These are phyloP conservation scores for Alligator mississippiensis DNA, from an alignment of 2,113 vertebrate species.

Conservation along the genomic window DNA sequence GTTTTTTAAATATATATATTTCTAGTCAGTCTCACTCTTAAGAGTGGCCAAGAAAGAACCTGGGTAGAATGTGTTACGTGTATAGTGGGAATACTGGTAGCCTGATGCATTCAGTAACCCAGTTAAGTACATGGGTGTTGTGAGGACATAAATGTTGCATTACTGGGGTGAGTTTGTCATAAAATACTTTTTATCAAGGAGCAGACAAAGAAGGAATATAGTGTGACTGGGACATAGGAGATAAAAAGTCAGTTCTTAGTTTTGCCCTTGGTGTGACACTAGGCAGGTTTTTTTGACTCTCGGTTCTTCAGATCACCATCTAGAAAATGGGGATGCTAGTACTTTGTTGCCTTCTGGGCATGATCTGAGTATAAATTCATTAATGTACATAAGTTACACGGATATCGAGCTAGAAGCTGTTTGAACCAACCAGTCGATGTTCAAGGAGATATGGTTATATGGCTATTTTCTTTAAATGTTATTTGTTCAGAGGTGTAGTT, in stretches of 20 bases:
- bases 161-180: not conserved
- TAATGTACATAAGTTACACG: fast-evolving
- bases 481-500: not conserved
- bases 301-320: not conserved
- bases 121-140: not conserved
- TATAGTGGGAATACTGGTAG: not conserved
- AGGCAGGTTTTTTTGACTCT: not conserved
- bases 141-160: not conserved
- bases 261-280: not conserved
- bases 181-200: not conserved
- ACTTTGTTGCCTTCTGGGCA: not conserved
- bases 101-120: not conserved
- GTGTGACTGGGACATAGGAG: fast-evolving
- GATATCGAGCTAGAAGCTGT: not conserved
- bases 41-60: not conserved
- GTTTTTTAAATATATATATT: not conserved
- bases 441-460: not conserved
- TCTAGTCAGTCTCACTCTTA: not conserved
- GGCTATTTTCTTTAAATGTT: not conserved
- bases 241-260: not conserved
- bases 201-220: not conserved
- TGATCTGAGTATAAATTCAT: not conserved
- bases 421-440: not conserved
- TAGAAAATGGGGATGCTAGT: not conserved
- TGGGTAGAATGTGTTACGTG: not conserved